A percentile compares a stretch with the other conserved stretches of the same genome.
Conservation (phyloP, 2,888 invertebrate species). For the Eupithecia vulgata region DNA sequence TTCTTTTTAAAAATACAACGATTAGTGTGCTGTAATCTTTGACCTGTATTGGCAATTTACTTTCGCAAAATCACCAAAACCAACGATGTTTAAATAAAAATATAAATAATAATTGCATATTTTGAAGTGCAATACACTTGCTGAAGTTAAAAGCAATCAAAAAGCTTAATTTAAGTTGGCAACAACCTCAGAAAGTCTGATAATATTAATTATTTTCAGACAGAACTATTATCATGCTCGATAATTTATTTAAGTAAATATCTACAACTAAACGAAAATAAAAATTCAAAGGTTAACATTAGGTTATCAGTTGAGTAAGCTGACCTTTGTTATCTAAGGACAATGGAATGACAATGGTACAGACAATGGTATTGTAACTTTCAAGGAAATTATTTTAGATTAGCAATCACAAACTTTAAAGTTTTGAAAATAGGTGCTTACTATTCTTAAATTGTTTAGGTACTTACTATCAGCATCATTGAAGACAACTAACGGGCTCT, state of each 20-base stretch:
- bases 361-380: neutral
- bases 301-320: neutral
- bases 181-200: neutral
- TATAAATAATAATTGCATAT: no score
- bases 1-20: neutral
- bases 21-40: neutral
- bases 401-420: neutral
- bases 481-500: constrained; percentile 93
- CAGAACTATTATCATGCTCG: neutral
- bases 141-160: neutral
- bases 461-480: constrained; percentile 89
- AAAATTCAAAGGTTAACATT: neutral
- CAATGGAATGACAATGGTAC: neutral
- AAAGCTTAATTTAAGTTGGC: neutral
- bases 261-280: neutral
- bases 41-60: neutral
- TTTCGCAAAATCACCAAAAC: neutral
- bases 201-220: neutral
- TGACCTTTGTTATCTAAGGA: neutral
- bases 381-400: neutral
- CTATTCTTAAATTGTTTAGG: neutral
- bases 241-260: neutral
- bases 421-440: neutral
- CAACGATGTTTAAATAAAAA: no score
- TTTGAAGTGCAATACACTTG: neutral